Evolutionary conservation across 2,888 invertebrate species (phyloP), one percentile per base, ranked within the genome.

Genomic region (Axea sp.): DNA sequence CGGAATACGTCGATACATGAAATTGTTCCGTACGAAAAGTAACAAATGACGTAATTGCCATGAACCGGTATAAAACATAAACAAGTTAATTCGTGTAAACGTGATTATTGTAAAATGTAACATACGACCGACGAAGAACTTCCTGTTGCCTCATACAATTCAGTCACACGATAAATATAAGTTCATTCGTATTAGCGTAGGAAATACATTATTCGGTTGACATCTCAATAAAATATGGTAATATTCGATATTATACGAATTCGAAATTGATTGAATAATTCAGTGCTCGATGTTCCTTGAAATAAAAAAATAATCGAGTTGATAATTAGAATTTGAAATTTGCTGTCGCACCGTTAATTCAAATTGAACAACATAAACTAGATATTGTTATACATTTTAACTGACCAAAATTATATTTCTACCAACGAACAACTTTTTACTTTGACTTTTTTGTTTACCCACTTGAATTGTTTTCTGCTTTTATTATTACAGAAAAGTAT

Each of bases 181-280:
- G 31, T 39, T 55, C 17, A 31, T 55, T 41, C 49, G 35, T 37
- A 49, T 59, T 57, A 68, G 49, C 51, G 68, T 51, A 51, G 35
- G 51, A 68, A 59, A 68, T 68, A 68, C 30, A 59, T 68, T 68
- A 57, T 68, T 59, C 59, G 68, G 26, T 49, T 59, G 68, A 68
- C 68, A 15, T 60, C 51, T 69, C 53, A 59, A 69, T 59, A 68
- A 68, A 51, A 68, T 68, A 59, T 68, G 68, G 22, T 57, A 67
- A 67, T 49, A 11, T 49, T 39, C 15, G 47, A 33, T 39, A 39
- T 55, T 39, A 57, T 57, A 39, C 35, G 65, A 31, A 47, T 30
- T 22, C 47, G 6, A 47, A 55, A 47, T 47, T 57, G 24, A 49
- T 49, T 57, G 67, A 57, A 57, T 67, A 31, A 67, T 49, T 67